Percentiles rank a stretch among this genome's conserved stretches.
phyloP scores from a whole-genome alignment of 1,140 invertebrate genomes.

The Apolygus lucorum region DNA sequence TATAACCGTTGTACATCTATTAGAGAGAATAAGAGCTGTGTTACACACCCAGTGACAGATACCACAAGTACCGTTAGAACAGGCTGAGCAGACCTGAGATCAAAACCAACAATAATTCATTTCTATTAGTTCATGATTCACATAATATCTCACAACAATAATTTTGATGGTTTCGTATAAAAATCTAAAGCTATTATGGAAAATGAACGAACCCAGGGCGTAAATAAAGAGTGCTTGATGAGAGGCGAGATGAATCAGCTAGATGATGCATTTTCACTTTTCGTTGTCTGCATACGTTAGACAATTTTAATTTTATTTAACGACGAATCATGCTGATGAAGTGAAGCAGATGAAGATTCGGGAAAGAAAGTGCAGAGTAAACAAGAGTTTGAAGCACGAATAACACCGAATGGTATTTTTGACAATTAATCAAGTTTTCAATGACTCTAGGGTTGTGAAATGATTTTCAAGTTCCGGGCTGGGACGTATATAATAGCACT shows the following conservation, averaged over 20 bases:
- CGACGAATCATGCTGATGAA: slow-evolving; percentile 6
- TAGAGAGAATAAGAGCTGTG: not conserved
- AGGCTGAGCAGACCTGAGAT: slow-evolving; percentile 16
- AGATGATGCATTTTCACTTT: slow-evolving; percentile 7
- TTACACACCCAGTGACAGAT: slow-evolving; percentile 14
- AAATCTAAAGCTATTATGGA: slow-evolving; percentile 12
- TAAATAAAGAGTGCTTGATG: slow-evolving; percentile 6
- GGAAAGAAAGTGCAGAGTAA: too few relatives aligned
- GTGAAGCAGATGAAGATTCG: slow-evolving; percentile 12
- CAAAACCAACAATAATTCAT: slow-evolving; percentile 9
- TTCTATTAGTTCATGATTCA: slow-evolving; percentile 15
- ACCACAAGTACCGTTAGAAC: slow-evolving; percentile 16
- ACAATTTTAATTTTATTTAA: too few relatives aligned
- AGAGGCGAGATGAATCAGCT: not conserved
- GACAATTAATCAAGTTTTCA: too few relatives aligned
- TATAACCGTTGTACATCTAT: not conserved
- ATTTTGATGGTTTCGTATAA: not conserved
- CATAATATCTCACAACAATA: slow-evolving; percentile 8
- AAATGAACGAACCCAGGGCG: not conserved
- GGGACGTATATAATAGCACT: too few relatives aligned
- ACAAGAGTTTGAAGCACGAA: too few relatives aligned
- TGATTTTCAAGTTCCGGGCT: too few relatives aligned
- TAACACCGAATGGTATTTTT: too few relatives aligned
- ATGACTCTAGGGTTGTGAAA: too few relatives aligned
- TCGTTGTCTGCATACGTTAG: slow-evolving; percentile 11